Evolutionary conservation across 2,113 vertebrate genomes (phyloP).

Genomic region (Xerus inauris): DNA sequence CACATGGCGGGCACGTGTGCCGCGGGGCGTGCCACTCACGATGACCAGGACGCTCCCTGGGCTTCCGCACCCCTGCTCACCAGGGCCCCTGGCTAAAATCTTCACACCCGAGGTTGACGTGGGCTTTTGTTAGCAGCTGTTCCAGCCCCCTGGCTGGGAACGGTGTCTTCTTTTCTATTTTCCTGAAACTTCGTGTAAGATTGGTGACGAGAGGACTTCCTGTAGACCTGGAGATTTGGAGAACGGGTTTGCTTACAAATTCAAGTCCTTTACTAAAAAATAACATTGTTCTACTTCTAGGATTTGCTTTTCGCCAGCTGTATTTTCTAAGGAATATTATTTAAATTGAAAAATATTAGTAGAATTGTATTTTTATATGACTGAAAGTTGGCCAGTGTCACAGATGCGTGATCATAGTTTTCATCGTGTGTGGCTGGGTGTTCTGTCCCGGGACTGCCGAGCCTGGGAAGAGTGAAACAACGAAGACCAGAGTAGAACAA

Average conservation of each 20-base stretch:
- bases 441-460: background rate
- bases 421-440: background rate
- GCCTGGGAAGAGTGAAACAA: background rate
- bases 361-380: background rate
- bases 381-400: background rate
- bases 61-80: too few species aligned
- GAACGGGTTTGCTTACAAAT: conserved; percentile 54
- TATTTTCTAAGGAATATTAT: conserved; percentile 30
- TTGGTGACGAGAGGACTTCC: background rate
- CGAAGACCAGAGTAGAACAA: background rate
- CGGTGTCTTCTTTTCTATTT: background rate
- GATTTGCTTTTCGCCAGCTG: background rate
- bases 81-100: too few species aligned
- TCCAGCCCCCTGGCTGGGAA: background rate
- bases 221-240: background rate
- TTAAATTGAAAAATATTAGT: conserved; percentile 37
- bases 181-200: background rate
- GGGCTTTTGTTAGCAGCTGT: too few species aligned
- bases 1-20: too few species aligned
- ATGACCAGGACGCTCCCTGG: too few species aligned
- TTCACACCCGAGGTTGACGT: too few species aligned
- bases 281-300: conserved; percentile 32
- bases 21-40: too few species aligned
- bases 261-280: conserved; percentile 46
- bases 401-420: background rate